phyloP scores from a whole-genome alignment of 92 coral and sea anemone genomes.

The Parazoanthus atlanticus region DNA sequence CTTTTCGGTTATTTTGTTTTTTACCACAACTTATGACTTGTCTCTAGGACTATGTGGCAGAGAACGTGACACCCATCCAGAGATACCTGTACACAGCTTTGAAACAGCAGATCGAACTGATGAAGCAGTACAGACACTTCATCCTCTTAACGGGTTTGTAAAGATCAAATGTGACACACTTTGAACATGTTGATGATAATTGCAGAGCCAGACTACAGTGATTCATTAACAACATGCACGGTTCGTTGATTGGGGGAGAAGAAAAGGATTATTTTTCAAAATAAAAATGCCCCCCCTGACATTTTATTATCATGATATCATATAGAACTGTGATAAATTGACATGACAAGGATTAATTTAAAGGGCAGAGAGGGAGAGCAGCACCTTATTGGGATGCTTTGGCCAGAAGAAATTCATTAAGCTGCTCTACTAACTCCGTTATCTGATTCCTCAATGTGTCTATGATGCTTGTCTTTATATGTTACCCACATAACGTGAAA shows the following conservation, averaged over 20 bases:
- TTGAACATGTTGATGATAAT: neutral
- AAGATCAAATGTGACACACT: neutral
- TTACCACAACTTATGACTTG: neutral
- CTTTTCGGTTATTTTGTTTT: neutral
- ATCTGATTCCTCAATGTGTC: no score
- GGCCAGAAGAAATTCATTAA: neutral
- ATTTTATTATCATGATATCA: no score
- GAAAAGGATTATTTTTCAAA: no score
- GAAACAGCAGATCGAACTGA: conserved; percentile 77
- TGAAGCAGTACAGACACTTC: conserved; percentile 81
- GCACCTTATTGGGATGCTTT: neutral
- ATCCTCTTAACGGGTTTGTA: conserved; percentile 81
- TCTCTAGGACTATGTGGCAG: conserved; percentile 75
- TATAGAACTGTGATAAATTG: neutral
- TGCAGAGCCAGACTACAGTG: neutral
- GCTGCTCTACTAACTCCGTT: neutral
- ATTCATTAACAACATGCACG: neutral
- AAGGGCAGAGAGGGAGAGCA: neutral
- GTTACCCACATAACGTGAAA: no score
- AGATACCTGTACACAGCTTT: conserved; percentile 75
- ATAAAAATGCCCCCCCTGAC: neutral
- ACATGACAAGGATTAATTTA: no score
- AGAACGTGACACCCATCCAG: conserved; percentile 65
- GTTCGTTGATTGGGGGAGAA: neutral
- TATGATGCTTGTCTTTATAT: no score